Conservation (phyloP, 2,113 vertebrate species). For the Pituophis catenifer region DNA sequence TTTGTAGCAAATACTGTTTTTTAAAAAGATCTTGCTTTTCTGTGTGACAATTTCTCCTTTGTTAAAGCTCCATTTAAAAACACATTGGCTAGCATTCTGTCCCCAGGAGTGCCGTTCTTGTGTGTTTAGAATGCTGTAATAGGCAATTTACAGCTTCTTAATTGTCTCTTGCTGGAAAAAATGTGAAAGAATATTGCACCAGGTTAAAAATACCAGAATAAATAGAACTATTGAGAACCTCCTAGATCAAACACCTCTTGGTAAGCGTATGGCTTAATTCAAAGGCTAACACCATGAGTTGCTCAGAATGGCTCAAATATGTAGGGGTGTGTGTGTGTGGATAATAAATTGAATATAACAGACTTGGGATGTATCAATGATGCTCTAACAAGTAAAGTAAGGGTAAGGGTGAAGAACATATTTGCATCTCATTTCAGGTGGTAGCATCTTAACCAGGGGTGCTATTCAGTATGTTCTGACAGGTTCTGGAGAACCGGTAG, state of each 20-base stretch:
- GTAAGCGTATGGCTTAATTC: conserved; percentile 28
- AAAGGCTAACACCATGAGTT: conserved; percentile 39
- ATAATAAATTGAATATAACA: background rate
- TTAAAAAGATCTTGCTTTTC: background rate
- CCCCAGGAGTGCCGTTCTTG: conserved; percentile 28
- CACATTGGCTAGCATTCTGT: conserved; percentile 12
- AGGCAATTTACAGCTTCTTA: conserved; percentile 46
- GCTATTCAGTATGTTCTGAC: no score
- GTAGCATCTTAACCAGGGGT: background rate
- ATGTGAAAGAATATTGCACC: conserved; percentile 34
- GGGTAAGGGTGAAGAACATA: background rate
- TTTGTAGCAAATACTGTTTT: background rate
- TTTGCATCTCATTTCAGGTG: background rate
- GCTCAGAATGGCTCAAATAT: conserved; percentile 37
- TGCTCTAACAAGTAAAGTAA: background rate
- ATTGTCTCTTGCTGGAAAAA: conserved; percentile 18
- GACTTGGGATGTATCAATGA: background rate
- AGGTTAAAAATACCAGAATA: conserved; percentile 42
- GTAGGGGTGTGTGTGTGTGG: conserved; percentile 7
- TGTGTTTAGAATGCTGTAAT: conserved; percentile 25
- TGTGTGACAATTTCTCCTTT: background rate
- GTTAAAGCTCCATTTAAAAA: conserved; percentile 27
- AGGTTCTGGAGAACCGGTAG: no score
- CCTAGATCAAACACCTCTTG: conserved; percentile 41
- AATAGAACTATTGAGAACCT: conserved; percentile 23